Evolutionary conservation across 2,113 vertebrate species (phyloP), one percentile per base, ranked within the genome.

Genomic region (Sinocyclocheilus maitianheensis): DNA sequence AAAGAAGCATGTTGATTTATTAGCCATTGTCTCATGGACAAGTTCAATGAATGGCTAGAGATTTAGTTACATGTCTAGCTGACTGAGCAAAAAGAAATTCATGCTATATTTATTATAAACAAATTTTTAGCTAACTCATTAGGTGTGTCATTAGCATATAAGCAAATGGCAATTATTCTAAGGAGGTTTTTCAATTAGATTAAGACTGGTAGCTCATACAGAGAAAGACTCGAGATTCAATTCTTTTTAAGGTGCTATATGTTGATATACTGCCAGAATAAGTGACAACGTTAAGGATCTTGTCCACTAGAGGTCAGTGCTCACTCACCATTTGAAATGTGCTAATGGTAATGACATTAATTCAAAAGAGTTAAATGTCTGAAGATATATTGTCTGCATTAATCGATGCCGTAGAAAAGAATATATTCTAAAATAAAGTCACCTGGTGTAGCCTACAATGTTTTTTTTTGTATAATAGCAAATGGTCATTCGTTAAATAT

Each of bases 231-330:
- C 2, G 10, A 12, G 46, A 43, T 2, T 43, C 8, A 43, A 43
- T 43, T 26, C 26, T 69, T 69, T 67, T 13, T 26, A 67, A 16
- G 13, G 2, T 67, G 10, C 12, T 30, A 2, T 14, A 43, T 2
- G 8, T 43, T 37, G 16, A 72, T 16, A 13, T 10, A 46, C 9
- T n/a, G 72, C 4, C 9, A n/a, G 71, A 74, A n/a, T 40, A 18
- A 40, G 40, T n/a, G 1, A 75, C 72, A 46, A 3, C 4, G 9
- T 40, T 74, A 46, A 13, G 5, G 46, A 34, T 11, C 63, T 16
- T 51, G n/a, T 83, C 85, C 90, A 87, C 88, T 72, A 83, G 90
- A 84, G 76, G 88, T 76, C 90, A 82, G 76, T 53, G 40, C n/a
- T 77, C 18, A 46, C 55, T 48, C 55, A 24, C 9, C 40, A 60